phyloP scores from a whole-genome alignment of 2,797 vertebrate species.

The Novumbra hubbsi region DNA sequence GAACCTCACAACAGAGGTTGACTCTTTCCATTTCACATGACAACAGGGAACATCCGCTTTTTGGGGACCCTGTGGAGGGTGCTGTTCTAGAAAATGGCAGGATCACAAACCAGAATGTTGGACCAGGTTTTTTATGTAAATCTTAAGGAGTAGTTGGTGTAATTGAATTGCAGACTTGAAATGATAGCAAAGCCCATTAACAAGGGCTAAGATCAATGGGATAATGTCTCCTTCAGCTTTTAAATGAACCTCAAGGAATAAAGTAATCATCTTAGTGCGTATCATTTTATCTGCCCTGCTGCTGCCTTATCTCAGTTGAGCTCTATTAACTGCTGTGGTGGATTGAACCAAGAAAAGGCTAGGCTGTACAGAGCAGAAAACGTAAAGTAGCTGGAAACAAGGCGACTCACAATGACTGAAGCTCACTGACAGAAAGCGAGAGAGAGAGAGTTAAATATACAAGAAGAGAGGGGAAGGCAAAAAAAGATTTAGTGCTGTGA shows the following conservation, averaged over 20 bases:
- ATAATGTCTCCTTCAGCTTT: background rate
- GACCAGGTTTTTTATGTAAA: too few species aligned
- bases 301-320: background rate
- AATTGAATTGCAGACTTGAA: background rate
- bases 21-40: too few species aligned
- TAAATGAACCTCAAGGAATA: background rate
- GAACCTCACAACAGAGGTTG: too few species aligned
- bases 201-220: background rate
- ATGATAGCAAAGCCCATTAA: background rate
- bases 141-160: background rate
- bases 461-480: conserved; percentile 6
- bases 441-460: conserved; percentile 9
- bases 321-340: background rate
- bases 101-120: too few species aligned
- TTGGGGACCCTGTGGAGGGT: too few species aligned
- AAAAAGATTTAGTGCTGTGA: background rate
- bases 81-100: too few species aligned
- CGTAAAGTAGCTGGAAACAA: too few species aligned
- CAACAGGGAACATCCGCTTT: too few species aligned
- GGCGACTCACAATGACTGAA: too few species aligned
- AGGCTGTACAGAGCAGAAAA: too few species aligned
- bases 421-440: background rate
- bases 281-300: background rate
- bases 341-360: background rate
- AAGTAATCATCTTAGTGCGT: background rate